Evolutionary conservation across 2,888 invertebrate genomes (phyloP), one percentile per base, ranked within the genome.

Genomic region (Noctua comes): DNA sequence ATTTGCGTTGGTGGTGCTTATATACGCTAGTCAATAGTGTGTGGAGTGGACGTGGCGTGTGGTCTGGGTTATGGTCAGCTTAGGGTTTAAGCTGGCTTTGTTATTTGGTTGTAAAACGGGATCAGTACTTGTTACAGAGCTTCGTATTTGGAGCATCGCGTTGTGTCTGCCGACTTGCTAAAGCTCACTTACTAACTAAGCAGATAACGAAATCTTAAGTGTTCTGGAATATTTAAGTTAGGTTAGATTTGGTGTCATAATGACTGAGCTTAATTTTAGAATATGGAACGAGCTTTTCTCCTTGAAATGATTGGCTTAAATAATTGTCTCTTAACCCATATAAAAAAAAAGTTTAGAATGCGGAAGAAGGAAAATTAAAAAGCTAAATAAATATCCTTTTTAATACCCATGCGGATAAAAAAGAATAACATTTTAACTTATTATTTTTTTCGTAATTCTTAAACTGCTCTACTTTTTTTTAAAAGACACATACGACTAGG

Each of bases 1-100:
- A 10, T 64, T 2, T 72, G 76, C 83, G 83, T 83, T 72, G 83
- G 83, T 54, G 72, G 82, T 31, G 82, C 76, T 84, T 82, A 68
- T 27, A 40, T 62, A 46, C 84, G 84, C 27, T 70, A 77, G n/a
- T 80, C 65, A n/a, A 70, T 70, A 78, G 66, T 57, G 62, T 57
- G 27, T 16, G 85, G 43, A 62, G 48, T 57, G 64, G 43, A 51
- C 16, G 59, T 57, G n/a, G 66, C 24, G 79, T 79, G 84, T 79
- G 80, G 84, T 79, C 54, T 31, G 8, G n/a, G 43, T 71, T 70
- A 65, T 48, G 57, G 43, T 36, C 27, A 21, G 68, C 51, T 62
- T 31, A 27, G 18, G n/a, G 36, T 27, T 16, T 46, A 51, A 24
- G 27, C 27, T 36, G 57, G 68, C 0, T 70, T 62, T 70, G 65